These are phyloP conservation scores for Eupeodes latifasciatus DNA, from an alignment of 2,888 invertebrate species.

Conservation along the genomic window DNA sequence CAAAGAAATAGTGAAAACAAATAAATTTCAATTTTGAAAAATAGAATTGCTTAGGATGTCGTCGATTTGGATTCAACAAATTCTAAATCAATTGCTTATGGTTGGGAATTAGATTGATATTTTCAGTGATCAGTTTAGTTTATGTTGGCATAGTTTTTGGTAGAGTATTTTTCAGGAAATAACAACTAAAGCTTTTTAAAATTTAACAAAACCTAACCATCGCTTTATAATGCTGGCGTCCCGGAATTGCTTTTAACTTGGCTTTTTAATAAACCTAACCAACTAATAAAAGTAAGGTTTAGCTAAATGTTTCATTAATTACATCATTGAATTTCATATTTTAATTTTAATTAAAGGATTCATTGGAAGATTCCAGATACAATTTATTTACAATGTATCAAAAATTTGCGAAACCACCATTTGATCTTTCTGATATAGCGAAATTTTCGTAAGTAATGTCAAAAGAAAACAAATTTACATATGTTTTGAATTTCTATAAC, in stretches of 20 bases:
- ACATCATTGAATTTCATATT: background rate
- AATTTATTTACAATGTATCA: constrained; percentile 84
- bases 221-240: constrained; percentile 14
- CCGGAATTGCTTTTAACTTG: constrained; percentile 23
- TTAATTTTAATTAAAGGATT: constrained; percentile 79
- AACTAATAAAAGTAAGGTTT: constrained; percentile 1
- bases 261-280: background rate
- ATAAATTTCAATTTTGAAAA: too few species aligned
- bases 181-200: background rate
- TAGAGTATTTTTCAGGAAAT: constrained; percentile 22
- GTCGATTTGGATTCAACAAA: too few species aligned
- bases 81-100: background rate
- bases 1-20: too few species aligned
- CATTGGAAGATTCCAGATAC: constrained; percentile 83
- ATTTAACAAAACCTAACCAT: background rate
- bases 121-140: background rate
- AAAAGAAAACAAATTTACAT: background rate
- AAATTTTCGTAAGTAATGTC: constrained; percentile 82
- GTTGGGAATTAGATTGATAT: background rate
- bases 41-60: too few species aligned
- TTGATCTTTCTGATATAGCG: constrained; percentile 82
- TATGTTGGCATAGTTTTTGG: background rate
- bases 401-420: constrained; percentile 83
- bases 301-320: background rate
- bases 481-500: background rate